Evolutionary conservation across 2,113 vertebrate species (phyloP), one percentile per base, ranked within the genome.

Genomic region (Gasterosteus aculeatus): DNA sequence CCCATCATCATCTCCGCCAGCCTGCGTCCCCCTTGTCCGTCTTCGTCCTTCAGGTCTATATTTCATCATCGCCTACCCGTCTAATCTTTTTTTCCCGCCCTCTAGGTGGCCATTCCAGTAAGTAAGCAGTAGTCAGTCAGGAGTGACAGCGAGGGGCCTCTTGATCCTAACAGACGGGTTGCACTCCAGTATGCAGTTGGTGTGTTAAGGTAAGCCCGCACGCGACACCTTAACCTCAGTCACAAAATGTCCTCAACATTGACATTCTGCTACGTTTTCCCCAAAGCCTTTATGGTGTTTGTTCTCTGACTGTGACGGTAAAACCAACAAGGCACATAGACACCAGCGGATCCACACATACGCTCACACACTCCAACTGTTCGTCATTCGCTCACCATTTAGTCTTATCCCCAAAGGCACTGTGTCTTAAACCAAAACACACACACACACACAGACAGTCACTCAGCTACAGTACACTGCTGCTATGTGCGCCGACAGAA

Each of bases 181-280:
- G 94, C 94, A 94, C 95, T 96, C 96, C 96, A 99, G 95, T 94
- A 99, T 99, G 98, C 97, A 95, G 96, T 94, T 95, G 93, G 95
- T 93, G 95, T 97, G 95, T 95, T 97, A 95, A 99, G 97, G 98
- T 99, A 96, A 95, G 71, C 69, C 39, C 38, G 49, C 78, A 56
- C 77, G 61, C 68, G 10, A 72, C n/a, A 47, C 31, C 18, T 71
- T 22, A 33, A 18, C 63, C 44, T 42, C 53, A 8, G 35, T 18
- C n/a, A 44, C 42, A 7, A 70, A 77, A 69, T 22, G n/a, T 46
- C 46, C 44, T 59, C 38, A 64, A 60, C 33, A n/a, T 54, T 39
- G 58, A 49, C 56, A 56, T 82, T 33, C 5, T 10, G 1, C 53
- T n/a, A 3, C 63, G 57, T 57, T 56, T 62, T 29, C 33, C 60